A percentile compares a stretch with the other conserved stretches of the same genome.
These are phyloP conservation scores for Pseudochirops cupreus DNA, from an alignment of 2,797 vertebrate species.

Conservation along the genomic window DNA sequence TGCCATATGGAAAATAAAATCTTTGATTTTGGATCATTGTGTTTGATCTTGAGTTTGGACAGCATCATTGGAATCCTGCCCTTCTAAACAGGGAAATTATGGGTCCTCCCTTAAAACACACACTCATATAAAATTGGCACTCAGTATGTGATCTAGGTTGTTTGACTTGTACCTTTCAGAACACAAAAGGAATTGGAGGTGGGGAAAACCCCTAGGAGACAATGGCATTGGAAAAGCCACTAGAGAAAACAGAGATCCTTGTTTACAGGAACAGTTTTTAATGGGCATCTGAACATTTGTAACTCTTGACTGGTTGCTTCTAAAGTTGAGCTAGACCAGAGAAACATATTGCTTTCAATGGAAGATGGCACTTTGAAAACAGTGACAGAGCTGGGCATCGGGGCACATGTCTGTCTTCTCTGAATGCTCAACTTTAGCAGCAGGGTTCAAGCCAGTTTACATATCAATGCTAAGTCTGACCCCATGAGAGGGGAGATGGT, in stretches of 20 bases:
- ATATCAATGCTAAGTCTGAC: not conserved
- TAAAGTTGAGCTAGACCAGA: not conserved
- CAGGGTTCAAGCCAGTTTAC: not conserved
- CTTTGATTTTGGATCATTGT: not conserved
- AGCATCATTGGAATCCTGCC: not conserved
- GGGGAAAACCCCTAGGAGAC: slow-evolving; percentile 54
- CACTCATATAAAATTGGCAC: not conserved
- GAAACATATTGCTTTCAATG: not conserved
- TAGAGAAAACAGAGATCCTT: accelerated
- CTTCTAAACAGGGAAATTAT: not conserved
- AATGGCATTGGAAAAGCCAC: slow-evolving; percentile 55
- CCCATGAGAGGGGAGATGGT: not conserved
- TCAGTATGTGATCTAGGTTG: slow-evolving; percentile 16
- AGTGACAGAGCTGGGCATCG: not conserved
- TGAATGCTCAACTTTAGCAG: not conserved
- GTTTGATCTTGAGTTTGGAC: not conserved
- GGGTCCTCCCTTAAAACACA: not conserved
- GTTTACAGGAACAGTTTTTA: not conserved
- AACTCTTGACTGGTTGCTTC: not conserved
- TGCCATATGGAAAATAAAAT: not conserved
- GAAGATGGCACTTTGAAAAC: not conserved
- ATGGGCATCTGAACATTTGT: not conserved
- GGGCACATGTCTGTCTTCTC: not conserved
- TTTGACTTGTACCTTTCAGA: slow-evolving; percentile 64
- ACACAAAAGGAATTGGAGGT: slow-evolving; percentile 32